Base-by-base conservation (phyloP, 2,888 invertebrate genomes). In the Oasisia sp. region DNA sequence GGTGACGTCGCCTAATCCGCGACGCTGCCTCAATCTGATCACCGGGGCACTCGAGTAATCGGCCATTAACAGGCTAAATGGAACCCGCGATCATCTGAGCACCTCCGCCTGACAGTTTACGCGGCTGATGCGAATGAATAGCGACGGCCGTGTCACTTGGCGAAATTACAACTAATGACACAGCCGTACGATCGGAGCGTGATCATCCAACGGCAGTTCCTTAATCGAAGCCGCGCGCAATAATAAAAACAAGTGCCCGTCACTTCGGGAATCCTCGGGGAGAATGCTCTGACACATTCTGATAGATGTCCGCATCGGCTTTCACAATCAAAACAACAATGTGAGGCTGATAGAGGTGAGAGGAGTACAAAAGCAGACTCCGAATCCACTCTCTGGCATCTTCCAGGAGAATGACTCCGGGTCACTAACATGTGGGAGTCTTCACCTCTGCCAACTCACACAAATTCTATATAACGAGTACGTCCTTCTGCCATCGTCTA, bases 191-290 rank as follows among this genome's bases (percentile, higher is more conserved):
- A n/a, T 74, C 27, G 27, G 74, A 2, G 74, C 19, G 74, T n/a
- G 74, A 74, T 27, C 74, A 74, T 74, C 74, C 74, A 7, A 19
- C 74, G 27, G 74, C 74, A 74, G 74, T 74, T 74, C 74, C 74
- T 74, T 27, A 74, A 74, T 74, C 19, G 74, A 74, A 27, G 74
- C 74, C n/a, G 14, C 27, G 7, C 74, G n/a, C 27, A 74, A 74
- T 74, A 74, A 74, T 74, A 74, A 74, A 74, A 74, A 74, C 74
- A 74, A 74, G 74, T 74, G 74, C 74, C 74, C 27, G 74, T 74
- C 74, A 74, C 74, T 74, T 74, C n/a, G 19, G 27, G 0, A 74
- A 27, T 74, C 74, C 74, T n/a, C 74, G 0, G 74, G 74, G 74
- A 74, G 27, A n/a, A n/a, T 19, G 74, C 74, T 4, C 27, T 7